Conservation (phyloP, 2,797 vertebrate species). For the Erethizon dorsatum region DNA sequence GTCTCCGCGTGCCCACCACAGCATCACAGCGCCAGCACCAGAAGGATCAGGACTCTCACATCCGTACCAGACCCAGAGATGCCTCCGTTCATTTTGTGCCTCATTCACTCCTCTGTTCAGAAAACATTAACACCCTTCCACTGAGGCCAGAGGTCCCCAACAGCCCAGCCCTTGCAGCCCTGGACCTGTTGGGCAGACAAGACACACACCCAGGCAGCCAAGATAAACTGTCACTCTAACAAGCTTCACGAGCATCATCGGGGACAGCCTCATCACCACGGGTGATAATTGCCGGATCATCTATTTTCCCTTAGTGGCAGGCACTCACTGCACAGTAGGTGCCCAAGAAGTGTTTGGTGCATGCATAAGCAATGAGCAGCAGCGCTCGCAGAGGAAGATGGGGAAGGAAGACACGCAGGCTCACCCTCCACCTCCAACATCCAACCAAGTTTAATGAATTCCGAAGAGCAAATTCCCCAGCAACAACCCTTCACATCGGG, state of each 20-base stretch:
- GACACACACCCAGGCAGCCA: neutral
- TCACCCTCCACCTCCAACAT: too few species aligned
- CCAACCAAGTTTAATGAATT: neutral
- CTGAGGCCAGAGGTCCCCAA: neutral
- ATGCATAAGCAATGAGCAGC: neutral
- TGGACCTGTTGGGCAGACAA: neutral
- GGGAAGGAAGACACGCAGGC: neutral
- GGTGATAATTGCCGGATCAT: accelerated
- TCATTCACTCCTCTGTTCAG: accelerated
- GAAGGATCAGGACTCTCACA: neutral
- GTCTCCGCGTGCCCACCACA: neutral
- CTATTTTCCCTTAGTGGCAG: neutral
- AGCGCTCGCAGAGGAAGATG: accelerated
- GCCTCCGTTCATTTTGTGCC: too few species aligned
- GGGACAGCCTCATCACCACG: accelerated
- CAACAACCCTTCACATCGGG: neutral
- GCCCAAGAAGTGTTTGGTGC: accelerated
- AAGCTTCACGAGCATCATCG: accelerated
- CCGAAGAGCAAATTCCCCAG: neutral
- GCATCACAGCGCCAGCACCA: accelerated
- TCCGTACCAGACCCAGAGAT: neutral
- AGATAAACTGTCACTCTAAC: neutral
- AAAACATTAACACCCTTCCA: too few species aligned
- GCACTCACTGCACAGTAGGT: accelerated
- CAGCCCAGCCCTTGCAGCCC: neutral